phyloP scores from a whole-genome alignment of 2,888 invertebrate species.

The Melangyna quadrimaculata region DNA sequence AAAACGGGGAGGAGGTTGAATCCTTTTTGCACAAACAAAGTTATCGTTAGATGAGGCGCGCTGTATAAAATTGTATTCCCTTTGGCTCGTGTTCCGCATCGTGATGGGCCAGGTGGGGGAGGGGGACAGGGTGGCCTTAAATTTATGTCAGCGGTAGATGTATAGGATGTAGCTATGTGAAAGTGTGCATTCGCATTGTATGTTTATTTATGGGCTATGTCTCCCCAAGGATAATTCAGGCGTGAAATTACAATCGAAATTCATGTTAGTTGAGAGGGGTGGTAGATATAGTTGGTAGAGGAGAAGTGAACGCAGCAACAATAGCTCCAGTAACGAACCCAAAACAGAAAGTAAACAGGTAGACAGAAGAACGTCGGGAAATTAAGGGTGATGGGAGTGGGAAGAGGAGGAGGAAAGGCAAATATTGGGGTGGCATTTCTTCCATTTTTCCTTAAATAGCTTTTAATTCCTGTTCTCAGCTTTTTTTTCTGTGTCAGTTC shows the following conservation, averaged over 20 bases:
- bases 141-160: slow-evolving; percentile 53
- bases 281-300: no score
- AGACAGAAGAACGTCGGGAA: neutral
- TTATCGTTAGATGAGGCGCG: slow-evolving; percentile 62
- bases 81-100: neutral
- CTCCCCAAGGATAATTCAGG: slow-evolving; percentile 80
- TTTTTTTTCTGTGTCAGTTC: slow-evolving; percentile 6
- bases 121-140: slow-evolving; percentile 2
- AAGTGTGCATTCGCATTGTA: slow-evolving; percentile 40
- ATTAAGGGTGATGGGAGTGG: neutral
- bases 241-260: slow-evolving; percentile 80
- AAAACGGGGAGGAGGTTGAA: slow-evolving; percentile 17
- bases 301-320: slow-evolving; percentile 1
- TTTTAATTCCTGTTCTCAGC: slow-evolving; percentile 53
- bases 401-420: neutral
- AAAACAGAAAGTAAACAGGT: slow-evolving; percentile 55
- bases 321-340: slow-evolving; percentile 39
- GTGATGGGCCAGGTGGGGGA: neutral
- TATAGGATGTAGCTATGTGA: slow-evolving; percentile 4
- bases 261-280: slow-evolving; percentile 46
- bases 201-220: slow-evolving; percentile 74
- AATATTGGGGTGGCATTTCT: slow-evolving; percentile 43
- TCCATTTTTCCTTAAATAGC: slow-evolving; percentile 39
- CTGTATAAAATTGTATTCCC: slow-evolving; percentile 35
- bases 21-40: slow-evolving; percentile 60